Conservation (phyloP, 1,140 invertebrate genomes). For the Bombus polaris region DNA sequence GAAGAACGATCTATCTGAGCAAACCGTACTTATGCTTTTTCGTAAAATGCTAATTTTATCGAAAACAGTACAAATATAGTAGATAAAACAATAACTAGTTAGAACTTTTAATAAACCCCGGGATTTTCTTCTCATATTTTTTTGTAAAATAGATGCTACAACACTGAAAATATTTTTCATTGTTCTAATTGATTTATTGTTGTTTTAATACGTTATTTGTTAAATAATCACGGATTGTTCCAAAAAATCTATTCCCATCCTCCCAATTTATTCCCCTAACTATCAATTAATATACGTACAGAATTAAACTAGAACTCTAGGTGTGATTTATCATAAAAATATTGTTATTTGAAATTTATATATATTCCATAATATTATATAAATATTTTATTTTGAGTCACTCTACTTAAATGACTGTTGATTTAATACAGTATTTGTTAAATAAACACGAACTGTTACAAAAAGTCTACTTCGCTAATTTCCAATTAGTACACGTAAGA, state of each 20-base stretch:
- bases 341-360: not conserved
- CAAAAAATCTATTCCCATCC: not conserved
- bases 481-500: not conserved
- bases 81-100: not conserved
- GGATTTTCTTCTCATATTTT: not conserved
- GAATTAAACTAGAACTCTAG: not conserved
- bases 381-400: not conserved
- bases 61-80: not conserved
- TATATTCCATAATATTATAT: not conserved
- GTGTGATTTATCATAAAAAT: not conserved
- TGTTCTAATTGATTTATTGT: not conserved
- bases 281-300: too few species aligned
- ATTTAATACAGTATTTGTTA: not conserved
- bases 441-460: not conserved
- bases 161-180: not conserved
- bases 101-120: not conserved
- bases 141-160: not conserved
- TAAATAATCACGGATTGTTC: not conserved
- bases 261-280: too few species aligned
- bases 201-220: not conserved
- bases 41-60: not conserved
- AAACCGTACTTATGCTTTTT: conserved; percentile 23
- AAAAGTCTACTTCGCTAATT: not conserved
- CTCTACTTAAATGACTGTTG: not conserved
- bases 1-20: not conserved